These are phyloP conservation scores for Arctopsyche grandis DNA, from an alignment of 1,140 invertebrate genomes.

Conservation along the genomic window DNA sequence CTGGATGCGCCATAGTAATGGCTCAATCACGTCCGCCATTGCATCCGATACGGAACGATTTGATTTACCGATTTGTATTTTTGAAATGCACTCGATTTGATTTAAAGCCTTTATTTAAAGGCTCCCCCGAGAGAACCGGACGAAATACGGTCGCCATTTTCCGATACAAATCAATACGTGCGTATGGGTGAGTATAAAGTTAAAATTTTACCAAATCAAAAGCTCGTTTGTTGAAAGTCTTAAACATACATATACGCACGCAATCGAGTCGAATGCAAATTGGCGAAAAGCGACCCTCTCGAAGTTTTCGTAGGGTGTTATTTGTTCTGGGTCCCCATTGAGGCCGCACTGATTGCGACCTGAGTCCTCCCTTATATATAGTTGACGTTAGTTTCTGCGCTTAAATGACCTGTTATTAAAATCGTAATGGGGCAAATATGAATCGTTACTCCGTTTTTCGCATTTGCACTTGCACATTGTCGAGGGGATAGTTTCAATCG, in stretches of 20 bases:
- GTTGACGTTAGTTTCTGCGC: slow-evolving; percentile 36
- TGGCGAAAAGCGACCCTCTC: background rate
- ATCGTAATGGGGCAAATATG: slow-evolving; percentile 49
- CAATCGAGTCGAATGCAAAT: slow-evolving; percentile 4
- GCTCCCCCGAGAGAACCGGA: background rate
- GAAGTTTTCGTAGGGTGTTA: background rate
- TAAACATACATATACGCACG: background rate
- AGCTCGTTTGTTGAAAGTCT: background rate
- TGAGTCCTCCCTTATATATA: background rate
- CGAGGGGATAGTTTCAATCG: slow-evolving; percentile 30
- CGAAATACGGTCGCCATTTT: background rate
- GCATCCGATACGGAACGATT: slow-evolving; percentile 4
- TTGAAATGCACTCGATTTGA: slow-evolving; percentile 18
- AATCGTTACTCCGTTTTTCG: slow-evolving; percentile 44
- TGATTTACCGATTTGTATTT: slow-evolving; percentile 31
- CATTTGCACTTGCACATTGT: slow-evolving; percentile 34
- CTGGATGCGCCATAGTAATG: background rate
- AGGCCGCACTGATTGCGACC: background rate
- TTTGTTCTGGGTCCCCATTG: background rate
- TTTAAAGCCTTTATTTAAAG: slow-evolving; percentile 19
- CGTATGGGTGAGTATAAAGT: too few relatives aligned
- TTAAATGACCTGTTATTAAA: slow-evolving; percentile 51
- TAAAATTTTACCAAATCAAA: too few relatives aligned
- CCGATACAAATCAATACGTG: background rate
- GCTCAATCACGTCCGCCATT: slow-evolving; percentile 15